phyloP scores from a whole-genome alignment of 2,113 vertebrate species.

The Forbesichthys agassizii region DNA sequence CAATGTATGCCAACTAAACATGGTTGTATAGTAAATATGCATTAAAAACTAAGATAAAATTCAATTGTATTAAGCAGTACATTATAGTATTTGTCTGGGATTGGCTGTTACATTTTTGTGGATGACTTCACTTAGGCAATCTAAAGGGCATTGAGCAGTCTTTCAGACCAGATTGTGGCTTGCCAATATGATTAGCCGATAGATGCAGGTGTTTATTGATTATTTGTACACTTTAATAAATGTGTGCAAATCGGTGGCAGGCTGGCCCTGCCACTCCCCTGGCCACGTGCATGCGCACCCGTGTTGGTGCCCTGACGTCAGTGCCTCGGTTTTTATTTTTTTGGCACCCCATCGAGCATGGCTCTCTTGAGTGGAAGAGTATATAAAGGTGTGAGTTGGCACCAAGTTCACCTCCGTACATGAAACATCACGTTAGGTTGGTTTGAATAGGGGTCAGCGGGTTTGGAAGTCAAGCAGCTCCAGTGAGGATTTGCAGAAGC shows the following conservation, averaged over 20 bases:
- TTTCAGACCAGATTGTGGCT: no score
- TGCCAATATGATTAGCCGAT: no score
- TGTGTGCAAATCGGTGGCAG: not conserved
- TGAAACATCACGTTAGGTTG: conserved; percentile 24
- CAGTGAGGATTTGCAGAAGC: not conserved
- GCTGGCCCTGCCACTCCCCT: not conserved
- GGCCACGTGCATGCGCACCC: not conserved
- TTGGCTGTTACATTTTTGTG: no score
- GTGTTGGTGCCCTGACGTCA: not conserved
- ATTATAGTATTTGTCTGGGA: not conserved
- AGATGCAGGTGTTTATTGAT: no score
- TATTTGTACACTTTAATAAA: no score
- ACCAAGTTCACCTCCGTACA: conserved; percentile 22
- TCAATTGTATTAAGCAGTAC: conserved; percentile 4
- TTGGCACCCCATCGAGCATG: conserved; percentile 14
- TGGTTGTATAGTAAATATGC: not conserved
- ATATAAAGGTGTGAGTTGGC: conserved; percentile 62
- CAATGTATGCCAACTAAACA: not conserved
- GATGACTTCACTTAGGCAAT: no score
- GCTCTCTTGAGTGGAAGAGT: conserved; percentile 28
- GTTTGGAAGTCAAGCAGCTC: conserved; percentile 25
- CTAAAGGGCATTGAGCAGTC: no score
- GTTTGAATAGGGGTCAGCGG: not conserved
- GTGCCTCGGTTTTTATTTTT: not conserved
- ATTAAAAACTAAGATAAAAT: not conserved